A percentile compares a stretch with the other conserved stretches of the same genome.
Conservation (phyloP, 1,140 invertebrate genomes). For the Archegozetes longisetosus region DNA sequence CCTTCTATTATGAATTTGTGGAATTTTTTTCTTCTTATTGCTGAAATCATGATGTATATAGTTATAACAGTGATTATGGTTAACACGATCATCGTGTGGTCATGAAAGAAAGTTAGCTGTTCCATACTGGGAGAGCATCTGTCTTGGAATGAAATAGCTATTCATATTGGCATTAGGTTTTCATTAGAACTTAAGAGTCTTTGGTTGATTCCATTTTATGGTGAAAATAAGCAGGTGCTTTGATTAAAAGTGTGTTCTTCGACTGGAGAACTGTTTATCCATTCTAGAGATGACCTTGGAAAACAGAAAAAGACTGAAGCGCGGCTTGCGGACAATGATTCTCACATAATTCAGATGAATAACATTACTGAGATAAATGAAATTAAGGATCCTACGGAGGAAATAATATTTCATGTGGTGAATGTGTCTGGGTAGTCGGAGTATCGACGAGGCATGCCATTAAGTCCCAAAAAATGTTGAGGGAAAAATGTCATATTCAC, state of each 20-base stretch:
- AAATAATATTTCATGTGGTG: constrained; percentile 43
- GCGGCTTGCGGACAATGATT: constrained; percentile 29
- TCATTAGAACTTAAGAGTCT: constrained; percentile 33
- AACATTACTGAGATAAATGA: constrained; percentile 36
- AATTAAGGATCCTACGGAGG: constrained; percentile 42
- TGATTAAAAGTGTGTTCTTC: constrained; percentile 38
- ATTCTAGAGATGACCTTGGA: constrained; percentile 39
- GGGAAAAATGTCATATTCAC: constrained; percentile 46
- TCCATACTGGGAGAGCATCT: constrained; percentile 38
- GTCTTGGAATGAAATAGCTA: constrained; percentile 37
- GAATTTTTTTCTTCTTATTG: constrained; percentile 33
- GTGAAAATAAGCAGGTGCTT: constrained; percentile 23
- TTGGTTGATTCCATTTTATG: too few relatives aligned
- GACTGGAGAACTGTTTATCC: constrained; percentile 36
- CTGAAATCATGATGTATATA: constrained; percentile 27
- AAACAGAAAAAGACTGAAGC: constrained; percentile 30
- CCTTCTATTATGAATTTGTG: constrained; percentile 31
- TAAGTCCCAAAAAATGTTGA: constrained; percentile 28
- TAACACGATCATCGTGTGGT: constrained; percentile 38
- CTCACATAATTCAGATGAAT: constrained; percentile 39
- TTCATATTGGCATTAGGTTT: constrained; percentile 34
- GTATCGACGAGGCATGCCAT: constrained; percentile 52
- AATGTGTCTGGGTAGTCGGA: constrained; percentile 50
- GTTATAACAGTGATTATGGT: constrained; percentile 28
- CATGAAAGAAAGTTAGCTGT: constrained; percentile 42